Evolutionary conservation across 2,888 invertebrate genomes (phyloP), one percentile per base, ranked within the genome.

Genomic region (Baronia brevicornis): DNA sequence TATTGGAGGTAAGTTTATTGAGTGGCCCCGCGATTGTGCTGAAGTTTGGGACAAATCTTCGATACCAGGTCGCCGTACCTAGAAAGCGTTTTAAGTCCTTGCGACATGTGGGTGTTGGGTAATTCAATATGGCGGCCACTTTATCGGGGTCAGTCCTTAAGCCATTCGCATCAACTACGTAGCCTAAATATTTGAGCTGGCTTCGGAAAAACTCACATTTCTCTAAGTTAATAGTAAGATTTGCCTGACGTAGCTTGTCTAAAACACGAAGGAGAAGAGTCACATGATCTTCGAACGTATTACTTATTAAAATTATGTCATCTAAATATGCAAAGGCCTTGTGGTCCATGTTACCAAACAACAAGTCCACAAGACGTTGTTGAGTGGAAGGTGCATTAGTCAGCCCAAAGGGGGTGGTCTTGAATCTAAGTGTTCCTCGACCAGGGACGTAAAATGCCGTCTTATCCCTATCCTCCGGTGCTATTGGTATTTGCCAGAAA

Each of bases 31-130:
- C 5, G 4, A 23, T 23, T 18, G 13, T 46, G 34, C 20, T 34
- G 36, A 34, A 37, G 13, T 22, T 36, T 26, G 20, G 44, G 24
- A 42, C 37, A n/a, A 50, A 41, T 4, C 34, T 24, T 0, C 54
- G 32, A 30, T 49, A 52, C 51, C 50, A 54, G 4, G 46, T 27
- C 4, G 48, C 44, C 3, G 44, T 47, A 3, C 48, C 51, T 1
- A 51, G n/a, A 22, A 55, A 53, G 1, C 46, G 31, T 8, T 31
- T 37, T 39, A 8, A n/a, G n/a, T n/a, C n/a, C n/a, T n/a, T n/a
- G n/a, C n/a, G n/a, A n/a, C n/a, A n/a, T n/a, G 39, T 41, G 4
- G 54, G 51, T 2, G 41, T 41, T 3, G 47, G 45, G 11, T 35
- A 48, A 5, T 48, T 43, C 1, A 36, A 3, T 5, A 55, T 51